A percentile compares a stretch with the other conserved stretches of the same genome.
These are phyloP conservation scores for Lycia hirtaria DNA, from an alignment of 2,888 invertebrate species.

Conservation along the genomic window DNA sequence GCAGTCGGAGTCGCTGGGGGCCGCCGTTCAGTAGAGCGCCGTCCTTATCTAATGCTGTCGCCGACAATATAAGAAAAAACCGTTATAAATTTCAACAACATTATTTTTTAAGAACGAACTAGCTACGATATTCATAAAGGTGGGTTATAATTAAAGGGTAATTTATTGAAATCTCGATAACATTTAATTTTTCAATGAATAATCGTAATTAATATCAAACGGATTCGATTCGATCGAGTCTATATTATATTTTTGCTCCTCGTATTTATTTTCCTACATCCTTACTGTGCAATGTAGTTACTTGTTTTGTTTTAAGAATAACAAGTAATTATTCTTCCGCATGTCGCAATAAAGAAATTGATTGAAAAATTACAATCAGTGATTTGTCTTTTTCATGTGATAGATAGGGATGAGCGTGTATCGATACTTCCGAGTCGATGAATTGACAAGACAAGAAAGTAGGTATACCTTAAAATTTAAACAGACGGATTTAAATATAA, in stretches of 20 bases:
- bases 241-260: conserved; percentile 19
- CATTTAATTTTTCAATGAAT: conserved; percentile 35
- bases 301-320: conserved; percentile 20
- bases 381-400: conserved; percentile 20
- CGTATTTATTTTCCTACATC: conserved; percentile 14
- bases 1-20: too few species aligned
- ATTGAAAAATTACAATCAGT: conserved; percentile 29
- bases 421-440: conserved; percentile 4
- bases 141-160: conserved; percentile 20
- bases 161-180: conserved; percentile 29
- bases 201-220: conserved; percentile 39
- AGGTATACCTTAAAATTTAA: too few species aligned
- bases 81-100: background rate
- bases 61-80: too few species aligned
- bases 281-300: conserved; percentile 25
- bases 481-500: too few species aligned
- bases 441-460: too few species aligned
- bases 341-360: conserved; percentile 22
- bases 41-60: too few species aligned
- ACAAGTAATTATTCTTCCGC: background rate
- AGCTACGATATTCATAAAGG: background rate
- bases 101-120: background rate
- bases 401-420: conserved; percentile 1
- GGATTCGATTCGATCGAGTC: conserved; percentile 31
- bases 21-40: background rate